Percentiles rank a stretch among this genome's conserved stretches.
phyloP scores from a whole-genome alignment of 2,797 vertebrate genomes.

The Lepilemur septentrionalis region DNA sequence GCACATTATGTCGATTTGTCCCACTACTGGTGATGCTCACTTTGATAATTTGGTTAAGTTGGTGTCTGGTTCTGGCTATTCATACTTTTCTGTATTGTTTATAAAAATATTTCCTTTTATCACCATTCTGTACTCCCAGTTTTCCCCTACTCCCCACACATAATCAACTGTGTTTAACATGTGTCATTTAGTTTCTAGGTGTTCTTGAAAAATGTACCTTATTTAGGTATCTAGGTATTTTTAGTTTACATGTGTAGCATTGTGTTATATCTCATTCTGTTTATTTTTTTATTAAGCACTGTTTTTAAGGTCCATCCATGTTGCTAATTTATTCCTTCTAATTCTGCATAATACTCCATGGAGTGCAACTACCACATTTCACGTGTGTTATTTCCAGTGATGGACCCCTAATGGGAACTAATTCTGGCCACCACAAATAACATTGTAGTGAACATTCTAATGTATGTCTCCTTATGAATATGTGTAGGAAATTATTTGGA shows the following conservation, averaged over 20 bases:
- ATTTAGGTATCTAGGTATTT: not conserved
- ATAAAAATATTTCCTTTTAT: not conserved
- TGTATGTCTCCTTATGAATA: not conserved
- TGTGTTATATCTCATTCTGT: not conserved
- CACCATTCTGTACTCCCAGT: not conserved
- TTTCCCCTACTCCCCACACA: not conserved
- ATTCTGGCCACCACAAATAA: not conserved
- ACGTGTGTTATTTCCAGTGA: not conserved
- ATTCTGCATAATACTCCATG: not conserved
- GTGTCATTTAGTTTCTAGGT: not conserved
- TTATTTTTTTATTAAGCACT: not conserved
- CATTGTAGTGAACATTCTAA: not conserved
- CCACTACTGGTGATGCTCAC: not conserved
- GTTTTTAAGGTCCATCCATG: not conserved
- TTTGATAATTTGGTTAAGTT: slow-evolving; percentile 25
- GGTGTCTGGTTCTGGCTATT: not conserved
- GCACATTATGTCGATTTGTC: not conserved
- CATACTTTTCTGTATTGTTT: not conserved
- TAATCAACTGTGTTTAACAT: not conserved
- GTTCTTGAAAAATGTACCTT: slow-evolving; percentile 9
- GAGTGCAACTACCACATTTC: not conserved
- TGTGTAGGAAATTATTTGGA: slow-evolving; percentile 13
- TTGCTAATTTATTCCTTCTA: not conserved
- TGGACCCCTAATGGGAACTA: not conserved
- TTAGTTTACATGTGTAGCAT: not conserved